These are phyloP conservation scores for Proterorhinus semilunaris DNA, from an alignment of 2,113 vertebrate genomes.

Conservation along the genomic window DNA sequence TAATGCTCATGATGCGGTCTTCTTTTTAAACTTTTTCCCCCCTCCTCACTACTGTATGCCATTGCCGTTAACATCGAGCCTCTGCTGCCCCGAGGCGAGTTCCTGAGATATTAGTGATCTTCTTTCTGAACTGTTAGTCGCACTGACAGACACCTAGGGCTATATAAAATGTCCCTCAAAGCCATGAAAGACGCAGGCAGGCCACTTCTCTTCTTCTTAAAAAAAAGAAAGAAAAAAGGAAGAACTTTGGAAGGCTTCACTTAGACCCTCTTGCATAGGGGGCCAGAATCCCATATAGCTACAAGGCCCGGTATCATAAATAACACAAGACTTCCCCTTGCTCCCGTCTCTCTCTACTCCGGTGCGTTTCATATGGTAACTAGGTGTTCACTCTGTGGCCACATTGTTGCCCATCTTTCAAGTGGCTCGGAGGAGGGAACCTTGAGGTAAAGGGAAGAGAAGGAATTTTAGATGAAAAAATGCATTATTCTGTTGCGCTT, in stretches of 20 bases:
- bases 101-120: constrained; percentile 67
- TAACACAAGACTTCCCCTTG: constrained; percentile 73
- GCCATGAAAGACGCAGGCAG: constrained; percentile 63
- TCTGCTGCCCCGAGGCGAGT: constrained; percentile 65
- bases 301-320: constrained; percentile 79
- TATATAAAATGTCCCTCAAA: constrained; percentile 73
- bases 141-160: constrained; percentile 74
- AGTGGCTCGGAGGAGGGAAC: constrained; percentile 76
- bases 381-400: constrained; percentile 80
- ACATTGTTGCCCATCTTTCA: constrained; percentile 80
- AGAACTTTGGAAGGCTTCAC: constrained; percentile 63
- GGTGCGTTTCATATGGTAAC: constrained; percentile 84
- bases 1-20: constrained; percentile 41
- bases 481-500: constrained; percentile 74
- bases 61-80: constrained; percentile 58
- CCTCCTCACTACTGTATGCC: constrained; percentile 36
- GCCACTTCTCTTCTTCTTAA: constrained; percentile 62
- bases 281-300: constrained; percentile 72
- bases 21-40: constrained; percentile 46
- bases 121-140: constrained; percentile 71
- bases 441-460: constrained; percentile 78
- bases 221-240: constrained; percentile 58
- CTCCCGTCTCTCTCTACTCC: constrained; percentile 62
- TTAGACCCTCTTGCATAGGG: constrained; percentile 66
- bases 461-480: constrained; percentile 82